Percentiles rank a stretch among this genome's conserved stretches.
Conservation (phyloP, 2,888 invertebrate genomes). For the Cordilura impudica region DNA sequence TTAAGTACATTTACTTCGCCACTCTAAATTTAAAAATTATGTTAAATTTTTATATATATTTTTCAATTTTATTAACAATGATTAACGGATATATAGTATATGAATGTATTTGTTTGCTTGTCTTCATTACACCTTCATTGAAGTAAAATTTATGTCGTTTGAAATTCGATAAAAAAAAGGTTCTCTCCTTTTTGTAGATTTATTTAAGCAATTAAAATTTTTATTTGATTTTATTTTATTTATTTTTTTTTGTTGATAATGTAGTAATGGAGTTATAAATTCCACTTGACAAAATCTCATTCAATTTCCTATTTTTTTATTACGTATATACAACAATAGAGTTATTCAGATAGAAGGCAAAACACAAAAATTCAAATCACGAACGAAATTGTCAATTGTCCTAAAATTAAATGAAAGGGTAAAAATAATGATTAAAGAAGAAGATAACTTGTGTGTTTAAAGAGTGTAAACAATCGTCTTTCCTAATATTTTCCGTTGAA, state of each 20-base stretch:
- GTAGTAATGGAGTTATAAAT: conserved; percentile 50
- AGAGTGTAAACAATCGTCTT: no score
- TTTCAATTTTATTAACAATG: conserved; percentile 34
- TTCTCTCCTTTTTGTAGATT: conserved; percentile 36
- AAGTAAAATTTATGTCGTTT: conserved; percentile 44
- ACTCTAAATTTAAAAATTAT: background rate
- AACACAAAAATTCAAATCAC: background rate
- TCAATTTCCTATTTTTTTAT: conserved; percentile 21
- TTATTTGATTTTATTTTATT: conserved; percentile 49
- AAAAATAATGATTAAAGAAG: background rate
- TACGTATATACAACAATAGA: conserved; percentile 11
- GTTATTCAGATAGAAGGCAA: background rate
- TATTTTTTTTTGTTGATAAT: conserved; percentile 46
- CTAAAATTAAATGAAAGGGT: background rate
- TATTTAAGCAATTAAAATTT: conserved; percentile 57
- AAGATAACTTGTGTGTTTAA: background rate
- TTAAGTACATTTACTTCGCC: no score
- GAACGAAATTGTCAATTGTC: background rate
- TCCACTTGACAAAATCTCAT: conserved; percentile 48
- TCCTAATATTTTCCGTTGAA: no score
- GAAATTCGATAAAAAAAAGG: conserved; percentile 42
- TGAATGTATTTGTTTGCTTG: background rate
- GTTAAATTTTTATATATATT: conserved; percentile 10
- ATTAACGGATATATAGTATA: conserved; percentile 12
- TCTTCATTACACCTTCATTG: conserved; percentile 48